phyloP scores from a whole-genome alignment of 2,797 vertebrate genomes.

The Tapirus indicus region DNA sequence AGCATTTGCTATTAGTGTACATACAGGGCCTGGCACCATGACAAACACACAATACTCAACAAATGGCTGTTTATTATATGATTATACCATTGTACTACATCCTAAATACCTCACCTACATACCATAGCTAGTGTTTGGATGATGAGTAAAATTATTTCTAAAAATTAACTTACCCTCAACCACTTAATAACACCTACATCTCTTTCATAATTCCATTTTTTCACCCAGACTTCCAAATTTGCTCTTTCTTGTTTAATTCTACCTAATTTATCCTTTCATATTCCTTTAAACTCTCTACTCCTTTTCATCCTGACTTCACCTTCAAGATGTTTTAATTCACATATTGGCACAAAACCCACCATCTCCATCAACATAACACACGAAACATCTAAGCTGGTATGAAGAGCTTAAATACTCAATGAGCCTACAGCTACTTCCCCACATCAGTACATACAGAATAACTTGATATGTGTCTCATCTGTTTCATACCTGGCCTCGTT shows the following conservation, averaged over 20 bases:
- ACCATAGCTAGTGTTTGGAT: background rate
- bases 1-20: background rate
- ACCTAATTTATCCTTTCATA: background rate
- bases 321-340: background rate
- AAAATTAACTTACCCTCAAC: background rate
- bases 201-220: background rate
- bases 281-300: background rate
- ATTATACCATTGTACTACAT: background rate
- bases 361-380: background rate
- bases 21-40: background rate
- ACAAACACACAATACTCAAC: background rate
- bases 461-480: accelerated
- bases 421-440: background rate
- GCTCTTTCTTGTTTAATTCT: background rate
- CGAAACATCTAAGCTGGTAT: background rate
- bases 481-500: constrained; percentile 90
- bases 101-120: background rate
- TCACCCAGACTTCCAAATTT: background rate
- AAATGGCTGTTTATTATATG: background rate
- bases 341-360: background rate
- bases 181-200: background rate
- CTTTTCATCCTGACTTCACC: background rate
- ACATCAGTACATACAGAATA: background rate
- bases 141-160: background rate
- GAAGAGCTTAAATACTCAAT: background rate